A percentile compares a stretch with the other conserved stretches of the same genome.
Conservation (phyloP, 2,797 vertebrate genomes). For the Gallinago stenura region DNA sequence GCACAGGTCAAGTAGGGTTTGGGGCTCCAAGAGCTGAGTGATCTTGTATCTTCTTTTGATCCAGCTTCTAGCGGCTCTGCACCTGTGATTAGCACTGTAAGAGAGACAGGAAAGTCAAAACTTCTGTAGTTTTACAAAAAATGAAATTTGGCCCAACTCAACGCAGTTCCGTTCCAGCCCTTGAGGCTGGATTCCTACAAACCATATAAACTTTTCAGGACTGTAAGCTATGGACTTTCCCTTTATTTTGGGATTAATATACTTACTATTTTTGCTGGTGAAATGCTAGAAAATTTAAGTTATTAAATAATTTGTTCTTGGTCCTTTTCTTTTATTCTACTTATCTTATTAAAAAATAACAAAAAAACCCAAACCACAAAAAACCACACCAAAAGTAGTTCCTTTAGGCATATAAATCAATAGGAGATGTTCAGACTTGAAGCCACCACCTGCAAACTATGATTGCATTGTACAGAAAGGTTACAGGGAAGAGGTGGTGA, state of each 20-base stretch:
- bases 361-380: fast-evolving
- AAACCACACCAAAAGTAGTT: neutral
- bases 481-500: neutral
- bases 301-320: neutral
- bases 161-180: neutral
- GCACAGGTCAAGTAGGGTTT: neutral
- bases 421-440: neutral
- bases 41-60: neutral
- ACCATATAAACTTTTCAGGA: neutral
- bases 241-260: neutral
- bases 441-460: neutral
- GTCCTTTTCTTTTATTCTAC: neutral
- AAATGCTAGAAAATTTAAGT: neutral
- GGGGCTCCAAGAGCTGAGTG: neutral
- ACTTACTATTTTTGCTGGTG: neutral
- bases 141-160: neutral
- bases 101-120: neutral
- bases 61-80: neutral
- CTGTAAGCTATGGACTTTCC: neutral
- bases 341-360: neutral
- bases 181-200: neutral
- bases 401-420: neutral
- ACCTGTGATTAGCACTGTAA: neutral
- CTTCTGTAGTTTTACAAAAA: neutral
- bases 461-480: neutral